A percentile compares a stretch with the other conserved stretches of the same genome.
These are phyloP conservation scores for Forbesichthys agassizii DNA, from an alignment of 2,113 vertebrate species.

Conservation along the genomic window DNA sequence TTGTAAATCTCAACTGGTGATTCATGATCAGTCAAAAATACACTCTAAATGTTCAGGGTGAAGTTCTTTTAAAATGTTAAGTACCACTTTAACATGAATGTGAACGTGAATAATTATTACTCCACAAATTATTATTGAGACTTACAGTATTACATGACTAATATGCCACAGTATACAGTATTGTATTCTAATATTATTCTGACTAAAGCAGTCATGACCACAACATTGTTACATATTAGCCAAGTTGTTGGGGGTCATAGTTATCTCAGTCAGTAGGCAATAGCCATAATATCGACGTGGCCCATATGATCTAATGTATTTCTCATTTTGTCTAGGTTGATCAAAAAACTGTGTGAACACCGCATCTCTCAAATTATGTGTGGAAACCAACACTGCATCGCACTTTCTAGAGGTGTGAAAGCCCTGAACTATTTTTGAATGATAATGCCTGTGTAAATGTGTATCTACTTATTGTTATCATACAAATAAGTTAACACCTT, in stretches of 20 bases:
- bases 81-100: not conserved
- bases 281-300: not conserved
- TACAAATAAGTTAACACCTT: too few species aligned
- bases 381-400: conserved; percentile 96
- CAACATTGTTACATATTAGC: not conserved
- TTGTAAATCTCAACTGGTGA: not conserved
- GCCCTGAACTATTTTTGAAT: conserved; percentile 3
- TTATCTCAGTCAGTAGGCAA: not conserved
- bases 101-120: not conserved
- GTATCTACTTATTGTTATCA: too few species aligned
- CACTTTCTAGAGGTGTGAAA: conserved; percentile 90
- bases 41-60: too few species aligned
- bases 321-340: conserved; percentile 78
- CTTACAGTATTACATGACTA: not conserved
- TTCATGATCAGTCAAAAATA: not conserved
- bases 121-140: not conserved
- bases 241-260: not conserved
- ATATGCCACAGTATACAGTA: not conserved
- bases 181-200: not conserved
- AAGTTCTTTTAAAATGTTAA: not conserved
- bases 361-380: conserved; percentile 94
- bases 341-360: conserved; percentile 92
- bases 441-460: not conserved
- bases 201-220: not conserved
- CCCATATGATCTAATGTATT: conserved; percentile 5